These are phyloP conservation scores for Turdus rufiventris DNA, from an alignment of 2,113 vertebrate genomes.

Conservation along the genomic window DNA sequence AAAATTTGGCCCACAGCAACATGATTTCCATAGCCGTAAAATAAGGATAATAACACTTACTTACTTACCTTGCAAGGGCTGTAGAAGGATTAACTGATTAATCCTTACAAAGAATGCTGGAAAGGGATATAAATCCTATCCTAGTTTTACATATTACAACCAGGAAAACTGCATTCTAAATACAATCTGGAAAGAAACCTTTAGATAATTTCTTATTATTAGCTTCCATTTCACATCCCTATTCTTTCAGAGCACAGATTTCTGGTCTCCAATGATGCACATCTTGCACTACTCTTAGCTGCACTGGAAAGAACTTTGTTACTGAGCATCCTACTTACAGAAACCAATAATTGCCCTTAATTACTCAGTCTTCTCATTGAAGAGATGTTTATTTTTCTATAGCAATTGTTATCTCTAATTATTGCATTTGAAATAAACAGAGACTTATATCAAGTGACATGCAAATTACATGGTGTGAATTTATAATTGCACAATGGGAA, in stretches of 20 bases:
- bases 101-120: conserved; percentile 32
- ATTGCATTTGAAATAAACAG: conserved; percentile 51
- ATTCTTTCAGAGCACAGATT: background rate
- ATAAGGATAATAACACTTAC: conserved; percentile 37
- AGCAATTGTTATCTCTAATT: conserved; percentile 65
- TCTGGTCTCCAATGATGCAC: background rate
- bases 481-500: conserved; percentile 27
- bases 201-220: background rate
- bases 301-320: background rate
- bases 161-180: conserved; percentile 19
- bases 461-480: conserved; percentile 25
- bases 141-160: background rate
- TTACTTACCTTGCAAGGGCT: conserved; percentile 39
- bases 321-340: background rate
- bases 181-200: conserved; percentile 1
- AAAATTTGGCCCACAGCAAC: conserved; percentile 31
- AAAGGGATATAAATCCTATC: background rate
- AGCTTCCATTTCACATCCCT: background rate
- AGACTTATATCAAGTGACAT: background rate
- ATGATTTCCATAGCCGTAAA: background rate
- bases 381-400: conserved; percentile 60
- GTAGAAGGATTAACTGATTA: conserved; percentile 52
- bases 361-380: conserved; percentile 16
- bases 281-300: background rate
- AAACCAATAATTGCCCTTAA: conserved; percentile 30